A percentile compares a stretch with the other conserved stretches of the same genome.
Evolutionary conservation across 2,888 invertebrate genomes (phyloP).

Genomic region (Hyles lineata): DNA sequence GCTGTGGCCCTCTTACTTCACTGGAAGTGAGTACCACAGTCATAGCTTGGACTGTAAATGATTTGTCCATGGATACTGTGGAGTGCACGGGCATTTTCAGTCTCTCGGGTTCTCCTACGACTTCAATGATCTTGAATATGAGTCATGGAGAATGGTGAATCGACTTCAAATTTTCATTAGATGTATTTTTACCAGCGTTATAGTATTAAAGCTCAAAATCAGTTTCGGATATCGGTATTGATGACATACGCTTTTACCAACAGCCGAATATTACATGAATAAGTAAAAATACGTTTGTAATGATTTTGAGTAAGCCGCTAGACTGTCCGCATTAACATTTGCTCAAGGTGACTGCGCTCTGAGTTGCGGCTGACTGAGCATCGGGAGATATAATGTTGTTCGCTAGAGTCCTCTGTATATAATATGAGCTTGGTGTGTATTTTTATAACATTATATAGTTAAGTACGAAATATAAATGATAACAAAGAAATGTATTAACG

Average conservation of each 20-base stretch:
- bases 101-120: too few species aligned
- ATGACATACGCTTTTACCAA: constrained; percentile 13
- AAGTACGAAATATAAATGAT: background rate
- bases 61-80: too few species aligned
- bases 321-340: constrained; percentile 80
- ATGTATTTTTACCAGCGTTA: too few species aligned
- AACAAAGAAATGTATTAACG: constrained; percentile 2
- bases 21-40: too few species aligned
- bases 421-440: constrained; percentile 56
- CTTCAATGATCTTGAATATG: too few species aligned
- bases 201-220: background rate
- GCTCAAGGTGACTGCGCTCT: constrained; percentile 81
- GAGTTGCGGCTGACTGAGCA: constrained; percentile 80
- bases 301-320: constrained; percentile 67
- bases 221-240: background rate
- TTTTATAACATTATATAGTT: background rate
- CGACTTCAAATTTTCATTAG: too few species aligned
- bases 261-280: constrained; percentile 50
- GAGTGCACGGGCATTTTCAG: too few species aligned
- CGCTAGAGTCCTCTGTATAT: constrained; percentile 58
- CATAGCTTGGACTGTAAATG: too few species aligned
- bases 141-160: too few species aligned
- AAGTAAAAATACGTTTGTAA: constrained; percentile 63
- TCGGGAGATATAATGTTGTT: constrained; percentile 68
- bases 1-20: too few species aligned